A percentile compares a stretch with the other conserved stretches of the same genome.
phyloP scores from a whole-genome alignment of 1,140 invertebrate genomes.

The Bicyclus anynana region DNA sequence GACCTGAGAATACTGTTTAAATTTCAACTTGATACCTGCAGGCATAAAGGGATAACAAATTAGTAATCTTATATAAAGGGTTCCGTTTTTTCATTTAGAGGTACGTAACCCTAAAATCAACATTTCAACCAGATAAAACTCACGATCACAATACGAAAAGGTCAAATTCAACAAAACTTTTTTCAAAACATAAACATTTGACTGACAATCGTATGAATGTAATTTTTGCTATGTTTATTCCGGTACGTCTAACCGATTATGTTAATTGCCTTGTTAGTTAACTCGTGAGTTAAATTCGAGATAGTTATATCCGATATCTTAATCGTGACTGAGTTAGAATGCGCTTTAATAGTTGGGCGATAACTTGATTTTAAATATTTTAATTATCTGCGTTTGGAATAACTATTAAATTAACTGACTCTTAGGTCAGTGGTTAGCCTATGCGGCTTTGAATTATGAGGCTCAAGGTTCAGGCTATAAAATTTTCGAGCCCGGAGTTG shows the following conservation, averaged over 20 bases:
- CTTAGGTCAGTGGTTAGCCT: no score
- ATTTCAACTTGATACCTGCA: no score
- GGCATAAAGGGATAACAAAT: no score
- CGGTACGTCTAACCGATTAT: conserved; percentile 9
- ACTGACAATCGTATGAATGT: neutral
- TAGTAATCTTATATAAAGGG: no score
- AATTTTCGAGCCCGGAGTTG: no score
- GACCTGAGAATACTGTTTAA: no score
- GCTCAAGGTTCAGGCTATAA: no score
- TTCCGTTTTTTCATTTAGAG: no score
- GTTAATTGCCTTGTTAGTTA: conserved; percentile 22
- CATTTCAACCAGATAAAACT: no score
- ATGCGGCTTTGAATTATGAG: no score
- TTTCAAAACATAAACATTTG: neutral
- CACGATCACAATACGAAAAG: neutral
- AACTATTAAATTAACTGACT: no score
- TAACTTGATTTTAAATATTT: conserved; percentile 30
- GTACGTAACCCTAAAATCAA: no score
- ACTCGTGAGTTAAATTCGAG: conserved; percentile 25
- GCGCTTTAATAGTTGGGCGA: conserved; percentile 37
- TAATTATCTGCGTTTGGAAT: neutral
- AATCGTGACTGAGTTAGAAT: conserved; percentile 39
- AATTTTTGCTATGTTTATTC: conserved; percentile 8
- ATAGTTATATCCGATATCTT: conserved; percentile 39
- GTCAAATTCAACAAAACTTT: neutral